Evolutionary conservation across 2,888 invertebrate genomes (phyloP), one percentile per base, ranked within the genome.

Genomic region (Chesias legatella): DNA sequence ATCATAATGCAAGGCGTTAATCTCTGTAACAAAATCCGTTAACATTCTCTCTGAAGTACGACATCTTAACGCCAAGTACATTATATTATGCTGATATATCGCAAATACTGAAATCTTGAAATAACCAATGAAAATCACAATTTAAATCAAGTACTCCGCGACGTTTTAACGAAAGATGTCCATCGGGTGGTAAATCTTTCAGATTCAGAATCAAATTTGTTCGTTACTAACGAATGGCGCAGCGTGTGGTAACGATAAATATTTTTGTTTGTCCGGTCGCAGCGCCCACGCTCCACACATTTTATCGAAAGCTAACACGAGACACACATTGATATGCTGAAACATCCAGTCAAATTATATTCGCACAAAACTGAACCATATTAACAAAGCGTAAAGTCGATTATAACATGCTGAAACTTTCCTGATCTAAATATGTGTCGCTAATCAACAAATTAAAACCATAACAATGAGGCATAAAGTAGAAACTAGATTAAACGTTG

Each of bases 241-340:
- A 22, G 22, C 22, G 23, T 23, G 21, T 7, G 13, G 13, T 20
- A 6, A 7, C 22, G 21, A 42, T 29, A 27, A 28, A 23, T 31
- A 28, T 27, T 31, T 17, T 11, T 34, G 27, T 27, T 38, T 34
- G 31, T 13, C 38, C 43, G 38, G 27, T 31, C 29, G 8, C 26
- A 25, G 7, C 30, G 31, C 43, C 34, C 33, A 39, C 36, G 10
- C 17, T 27, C n/a, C n/a, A n/a, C 32, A 27, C 28, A 26, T 31
- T 49, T 28, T 26, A 24, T 34, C 7, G 31, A 37, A 40, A 33
- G 10, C 20, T 30, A 10, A 7, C 7, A 10, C 4, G 13, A 17
- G 2, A 17, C 13, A n/a, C 9, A 31, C 22, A 31, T 23, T 31
- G 22, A 30, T 17, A 17, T 17, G 28, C 36, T 37, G 31, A 31